A percentile compares a stretch with the other conserved stretches of the same genome.
These are phyloP conservation scores for Zelleria hepariella DNA, from an alignment of 2,888 invertebrate genomes.

Conservation along the genomic window DNA sequence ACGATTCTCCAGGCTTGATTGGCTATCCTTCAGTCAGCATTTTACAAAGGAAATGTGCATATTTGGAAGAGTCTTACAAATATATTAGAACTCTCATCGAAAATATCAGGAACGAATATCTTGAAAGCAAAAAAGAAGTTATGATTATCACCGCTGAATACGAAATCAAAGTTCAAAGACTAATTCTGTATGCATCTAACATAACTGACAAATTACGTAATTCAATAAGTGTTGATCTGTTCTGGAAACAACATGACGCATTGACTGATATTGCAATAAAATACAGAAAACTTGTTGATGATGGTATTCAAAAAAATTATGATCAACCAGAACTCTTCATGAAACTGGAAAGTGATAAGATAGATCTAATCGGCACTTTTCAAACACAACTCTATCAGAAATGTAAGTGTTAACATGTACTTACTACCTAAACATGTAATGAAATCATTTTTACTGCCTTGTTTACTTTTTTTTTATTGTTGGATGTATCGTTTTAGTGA, in stretches of 20 bases:
- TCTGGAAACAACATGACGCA: slow-evolving; percentile 66
- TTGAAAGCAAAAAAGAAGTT: slow-evolving; percentile 55
- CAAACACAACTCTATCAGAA: slow-evolving; percentile 17
- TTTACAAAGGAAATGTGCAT: slow-evolving; percentile 54
- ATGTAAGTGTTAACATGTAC: slow-evolving; percentile 22
- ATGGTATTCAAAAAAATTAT: slow-evolving; percentile 26
- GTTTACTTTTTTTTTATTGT: not conserved
- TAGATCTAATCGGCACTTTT: slow-evolving; percentile 57
- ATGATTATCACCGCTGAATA: slow-evolving; percentile 51
- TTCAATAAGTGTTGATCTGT: slow-evolving; percentile 55
- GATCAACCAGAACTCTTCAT: slow-evolving; percentile 22
- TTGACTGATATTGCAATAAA: slow-evolving; percentile 66
- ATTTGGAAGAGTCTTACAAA: slow-evolving; percentile 55
- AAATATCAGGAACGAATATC: slow-evolving; percentile 63
- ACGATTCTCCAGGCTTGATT: slow-evolving; percentile 49
- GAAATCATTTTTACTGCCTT: too few species aligned
- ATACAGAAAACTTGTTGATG: slow-evolving; percentile 54
- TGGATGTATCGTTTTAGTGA: slow-evolving; percentile 12
- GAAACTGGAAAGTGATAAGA: slow-evolving; percentile 35
- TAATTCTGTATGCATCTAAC: slow-evolving; percentile 39
- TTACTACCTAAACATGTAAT: too few species aligned
- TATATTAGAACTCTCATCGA: slow-evolving; percentile 61
- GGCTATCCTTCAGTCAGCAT: slow-evolving; percentile 23
- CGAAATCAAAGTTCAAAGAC: slow-evolving; percentile 53
- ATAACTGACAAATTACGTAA: slow-evolving; percentile 61